Conservation (phyloP, 2,888 invertebrate genomes). For the Silvanus unidentatus region DNA sequence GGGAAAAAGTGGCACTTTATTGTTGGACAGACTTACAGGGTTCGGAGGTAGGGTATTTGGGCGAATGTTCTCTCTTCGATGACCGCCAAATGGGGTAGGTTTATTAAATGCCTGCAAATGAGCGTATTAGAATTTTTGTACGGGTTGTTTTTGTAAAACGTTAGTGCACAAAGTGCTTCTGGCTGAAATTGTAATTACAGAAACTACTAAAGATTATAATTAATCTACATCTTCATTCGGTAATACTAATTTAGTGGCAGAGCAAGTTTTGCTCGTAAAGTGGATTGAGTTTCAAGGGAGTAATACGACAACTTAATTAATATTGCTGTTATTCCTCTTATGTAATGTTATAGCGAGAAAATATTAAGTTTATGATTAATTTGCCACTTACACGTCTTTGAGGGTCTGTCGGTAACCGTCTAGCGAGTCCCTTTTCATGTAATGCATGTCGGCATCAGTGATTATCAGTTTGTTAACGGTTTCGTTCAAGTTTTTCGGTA, state of each 20-base stretch:
- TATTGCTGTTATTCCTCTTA: too few relatives aligned
- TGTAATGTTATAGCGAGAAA: too few relatives aligned
- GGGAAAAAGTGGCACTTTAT: neutral
- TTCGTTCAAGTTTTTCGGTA: constrained; percentile 35
- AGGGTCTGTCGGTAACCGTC: constrained; percentile 38
- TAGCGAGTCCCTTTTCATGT: constrained; percentile 33
- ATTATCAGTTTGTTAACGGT: constrained; percentile 36
- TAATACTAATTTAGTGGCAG: too few relatives aligned
- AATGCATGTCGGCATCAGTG: constrained; percentile 38
- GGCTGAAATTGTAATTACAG: neutral
- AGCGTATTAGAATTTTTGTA: too few relatives aligned
- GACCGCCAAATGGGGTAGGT: constrained; percentile 51
- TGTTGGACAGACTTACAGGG: constrained; percentile 37
- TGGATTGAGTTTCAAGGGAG: too few relatives aligned
- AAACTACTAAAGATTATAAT: constrained; percentile 1
- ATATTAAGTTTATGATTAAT: too few relatives aligned
- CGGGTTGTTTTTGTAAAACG: too few relatives aligned
- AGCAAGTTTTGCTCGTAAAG: too few relatives aligned
- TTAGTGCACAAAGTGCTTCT: neutral
- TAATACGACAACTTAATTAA: too few relatives aligned
- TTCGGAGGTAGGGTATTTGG: constrained; percentile 51
- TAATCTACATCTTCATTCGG: constrained; percentile 4
- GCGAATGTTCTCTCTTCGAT: constrained; percentile 56
- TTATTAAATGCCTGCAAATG: constrained; percentile 52
- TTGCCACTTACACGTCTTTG: constrained; percentile 46